Evolutionary conservation across 2,113 vertebrate species (phyloP), one percentile per base, ranked within the genome.

Genomic region (Megalops atlanticus): DNA sequence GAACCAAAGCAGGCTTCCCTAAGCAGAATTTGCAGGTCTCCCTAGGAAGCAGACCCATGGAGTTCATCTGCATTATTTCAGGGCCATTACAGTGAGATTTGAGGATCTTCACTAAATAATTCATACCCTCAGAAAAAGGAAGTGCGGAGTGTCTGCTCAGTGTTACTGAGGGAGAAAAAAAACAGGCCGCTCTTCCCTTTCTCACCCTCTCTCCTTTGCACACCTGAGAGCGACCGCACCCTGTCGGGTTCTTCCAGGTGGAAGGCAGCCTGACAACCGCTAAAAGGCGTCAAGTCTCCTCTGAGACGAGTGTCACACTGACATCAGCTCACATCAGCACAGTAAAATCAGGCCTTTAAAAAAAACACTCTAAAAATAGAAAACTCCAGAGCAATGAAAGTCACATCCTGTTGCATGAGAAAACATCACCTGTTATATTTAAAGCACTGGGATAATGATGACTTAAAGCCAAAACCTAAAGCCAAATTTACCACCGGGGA

Each of bases 51-150:
- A n/a, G 33, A 54, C 47, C 39, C 79, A 40, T 38, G 21, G 31
- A 86, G 89, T 89, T 93, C 90, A 93, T 91, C 91, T 92, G 92
- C 91, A 90, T 92, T 87, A 43, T 92, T 92, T 91, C 91, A 90
- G 87, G 80, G 27, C 85, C 86, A 87, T 90, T 85, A 77, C 85
- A 80, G 84, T 82, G 88, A 12, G 33, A 39, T 43, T n/a, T 52
- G 45, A 43, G 38, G 49, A 79, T 45, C 52, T 39, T 41, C 69
- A 36, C 47, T 84, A 69, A 78, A 93, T 92, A 91, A 93, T 89
- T 91, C 90, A 92, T 92, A 85, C 81, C 87, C 88, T 87, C 87
- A 84, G 88, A 87, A 88, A 86, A 80, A 81, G 49, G 76, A 81
- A 79, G 69, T 70, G 31, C 81, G 74, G 69, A 76, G 27, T 54